phyloP scores from a whole-genome alignment of 2,888 invertebrate species.

The Hybos culiciformis region DNA sequence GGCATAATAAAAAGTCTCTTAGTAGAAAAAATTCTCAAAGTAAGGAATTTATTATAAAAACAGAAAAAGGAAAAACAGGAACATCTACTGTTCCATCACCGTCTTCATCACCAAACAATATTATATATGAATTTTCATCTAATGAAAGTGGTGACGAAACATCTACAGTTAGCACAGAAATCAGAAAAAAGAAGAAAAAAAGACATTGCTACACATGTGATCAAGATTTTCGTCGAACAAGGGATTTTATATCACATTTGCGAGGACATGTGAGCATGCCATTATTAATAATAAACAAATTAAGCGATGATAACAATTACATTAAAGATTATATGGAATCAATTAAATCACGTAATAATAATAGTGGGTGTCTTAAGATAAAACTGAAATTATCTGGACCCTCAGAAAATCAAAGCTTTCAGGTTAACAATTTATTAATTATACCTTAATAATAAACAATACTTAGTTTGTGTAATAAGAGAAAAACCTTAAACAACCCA shows the following conservation, averaged over 20 bases:
- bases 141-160: background rate
- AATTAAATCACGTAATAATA: background rate
- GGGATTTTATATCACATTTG: slow-evolving; percentile 9
- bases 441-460: background rate
- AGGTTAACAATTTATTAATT: background rate
- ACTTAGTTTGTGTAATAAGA: background rate
- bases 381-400: slow-evolving; percentile 17
- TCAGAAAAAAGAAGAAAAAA: slow-evolving; percentile 4
- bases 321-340: slow-evolving; percentile 12
- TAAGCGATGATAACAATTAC: slow-evolving; percentile 15
- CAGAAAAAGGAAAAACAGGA: too few relatives aligned
- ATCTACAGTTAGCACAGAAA: background rate
- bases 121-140: background rate
- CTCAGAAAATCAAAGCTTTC: slow-evolving; percentile 18
- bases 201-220: slow-evolving; percentile 18
- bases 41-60: background rate
- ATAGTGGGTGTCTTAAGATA: slow-evolving; percentile 16
- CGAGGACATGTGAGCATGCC: slow-evolving; percentile 17
- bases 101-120: background rate
- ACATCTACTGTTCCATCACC: too few relatives aligned
- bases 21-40: background rate
- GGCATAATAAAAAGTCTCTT: too few relatives aligned
- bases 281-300: slow-evolving; percentile 13
- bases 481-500: slow-evolving; percentile 1
- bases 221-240: slow-evolving; percentile 16